A percentile compares a stretch with the other conserved stretches of the same genome.
phyloP scores from a whole-genome alignment of 1,140 invertebrate genomes.

The Tyrophagus putrescentiae region DNA sequence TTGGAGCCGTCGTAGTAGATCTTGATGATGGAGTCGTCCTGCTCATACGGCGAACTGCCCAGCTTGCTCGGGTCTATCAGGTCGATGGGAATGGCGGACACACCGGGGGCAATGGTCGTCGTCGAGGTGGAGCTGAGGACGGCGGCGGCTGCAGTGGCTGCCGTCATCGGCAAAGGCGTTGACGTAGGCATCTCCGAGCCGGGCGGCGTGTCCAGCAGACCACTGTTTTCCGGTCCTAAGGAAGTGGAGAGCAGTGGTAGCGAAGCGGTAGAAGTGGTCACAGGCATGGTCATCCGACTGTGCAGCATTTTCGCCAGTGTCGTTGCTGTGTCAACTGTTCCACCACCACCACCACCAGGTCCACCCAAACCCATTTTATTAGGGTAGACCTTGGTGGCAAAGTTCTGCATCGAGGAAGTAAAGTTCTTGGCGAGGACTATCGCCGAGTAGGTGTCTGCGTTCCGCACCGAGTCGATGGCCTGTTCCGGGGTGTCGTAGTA shows the following conservation, averaged over 20 bases:
- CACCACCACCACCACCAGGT: neutral
- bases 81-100: conserved; percentile 3
- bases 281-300: no score
- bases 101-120: neutral
- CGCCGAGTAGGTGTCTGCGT: conserved; percentile 20
- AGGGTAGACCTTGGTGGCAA: neutral
- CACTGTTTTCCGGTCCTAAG: no score
- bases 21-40: conserved; percentile 19
- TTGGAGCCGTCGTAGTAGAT: conserved; percentile 21
- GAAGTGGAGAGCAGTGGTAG: no score
- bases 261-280: no score
- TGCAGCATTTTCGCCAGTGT: no score
- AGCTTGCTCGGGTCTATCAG: neutral
- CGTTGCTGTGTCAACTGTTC: no score
- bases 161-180: no score
- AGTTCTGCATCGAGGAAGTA: conserved; percentile 5
- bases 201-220: no score
- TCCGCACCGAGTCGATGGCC: conserved; percentile 21
- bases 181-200: no score
- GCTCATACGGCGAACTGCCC: neutral
- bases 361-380: conserved; percentile 2
- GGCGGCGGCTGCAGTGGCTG: no score
- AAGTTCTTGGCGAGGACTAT: conserved; percentile 21
- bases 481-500: conserved; percentile 6
- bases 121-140: neutral